Base-by-base conservation (phyloP, 2,113 vertebrate genomes). In the Ascaphus truei region DNA sequence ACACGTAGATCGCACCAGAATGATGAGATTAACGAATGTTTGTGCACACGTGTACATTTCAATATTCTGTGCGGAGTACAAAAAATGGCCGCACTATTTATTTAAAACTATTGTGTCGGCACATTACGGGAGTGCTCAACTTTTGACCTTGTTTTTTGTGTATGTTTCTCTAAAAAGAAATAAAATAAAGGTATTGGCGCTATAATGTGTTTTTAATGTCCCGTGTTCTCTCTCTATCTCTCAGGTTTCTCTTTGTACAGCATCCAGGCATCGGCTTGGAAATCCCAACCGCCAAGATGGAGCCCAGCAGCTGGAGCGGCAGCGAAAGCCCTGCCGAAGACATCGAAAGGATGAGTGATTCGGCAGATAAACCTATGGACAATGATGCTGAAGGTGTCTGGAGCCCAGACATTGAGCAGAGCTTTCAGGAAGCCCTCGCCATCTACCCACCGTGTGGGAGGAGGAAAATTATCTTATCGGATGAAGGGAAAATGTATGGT, bases 401-500 rank as follows among this genome's bases (percentile, higher is more conserved):
- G 97, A 98, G 96, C 72, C 96, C 97, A 57, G 97, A 99, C 86
- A 99, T 99, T 58, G 97, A 99, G 71, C 96, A 99, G 92, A 98
- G 97, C 90, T 99, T 99, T 85, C 97, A 99, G 88, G 97, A 99
- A 84, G 97, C 97, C 48, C 87, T 99, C 83, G 97, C 97, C 79
- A 99, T 99, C 85, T 99, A 99, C 80, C 97, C 97, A 60, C 97
- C 97, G 0, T 99, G 97, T 81, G 97, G 97, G 62, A 93, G 97
- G 80, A 91, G 97, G 84, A 99, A 99, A 91, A 99, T 99, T 89
- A 98, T 99, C 85, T 92, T 99, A 72, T 99, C 97, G 26, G 97
- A 98, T 57, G 97, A 99, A 88, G 97, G 97, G 83, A 99, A 99
- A 91, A 99, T 99, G 97, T 99, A 99, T 89, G 97, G 97, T 99